Conservation (phyloP, 2,113 vertebrate genomes). For the Barbus barbus region DNA sequence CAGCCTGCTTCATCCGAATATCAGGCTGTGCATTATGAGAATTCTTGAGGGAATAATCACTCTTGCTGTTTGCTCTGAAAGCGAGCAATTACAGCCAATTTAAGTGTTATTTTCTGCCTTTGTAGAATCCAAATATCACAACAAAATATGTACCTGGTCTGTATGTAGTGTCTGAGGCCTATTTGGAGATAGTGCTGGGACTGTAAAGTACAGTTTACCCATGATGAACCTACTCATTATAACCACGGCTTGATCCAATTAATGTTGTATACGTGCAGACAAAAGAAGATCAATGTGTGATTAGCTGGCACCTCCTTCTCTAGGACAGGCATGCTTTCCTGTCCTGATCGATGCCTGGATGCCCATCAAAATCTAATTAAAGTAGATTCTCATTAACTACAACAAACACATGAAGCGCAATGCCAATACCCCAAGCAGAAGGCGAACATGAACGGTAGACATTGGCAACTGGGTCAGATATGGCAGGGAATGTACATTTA, state of each 20-base stretch:
- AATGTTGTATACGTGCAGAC: neutral
- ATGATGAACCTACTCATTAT: neutral
- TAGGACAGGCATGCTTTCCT: conserved; percentile 27
- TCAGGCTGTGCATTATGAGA: neutral
- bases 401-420: conserved; percentile 65
- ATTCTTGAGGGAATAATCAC: conserved; percentile 1
- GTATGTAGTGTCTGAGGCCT: neutral
- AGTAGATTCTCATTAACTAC: conserved; percentile 61
- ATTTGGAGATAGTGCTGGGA: neutral
- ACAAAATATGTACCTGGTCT: neutral
- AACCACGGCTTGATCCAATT: neutral
- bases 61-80: conserved; percentile 32
- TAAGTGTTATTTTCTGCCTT: conserved; percentile 21
- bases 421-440: conserved; percentile 32
- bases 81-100: conserved; percentile 40
- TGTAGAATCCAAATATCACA: neutral
- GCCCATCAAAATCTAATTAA: conserved; percentile 66
- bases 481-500: conserved; percentile 14
- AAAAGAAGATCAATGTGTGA: conserved; percentile 49
- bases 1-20: neutral
- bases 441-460: neutral
- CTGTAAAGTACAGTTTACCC: conserved; percentile 4
- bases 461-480: conserved; percentile 28
- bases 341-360: conserved; percentile 57
- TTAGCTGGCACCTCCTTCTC: conserved; percentile 46